These are phyloP conservation scores for Periophthalmodon schlosseri DNA, from an alignment of 2,113 vertebrate genomes.

Conservation along the genomic window DNA sequence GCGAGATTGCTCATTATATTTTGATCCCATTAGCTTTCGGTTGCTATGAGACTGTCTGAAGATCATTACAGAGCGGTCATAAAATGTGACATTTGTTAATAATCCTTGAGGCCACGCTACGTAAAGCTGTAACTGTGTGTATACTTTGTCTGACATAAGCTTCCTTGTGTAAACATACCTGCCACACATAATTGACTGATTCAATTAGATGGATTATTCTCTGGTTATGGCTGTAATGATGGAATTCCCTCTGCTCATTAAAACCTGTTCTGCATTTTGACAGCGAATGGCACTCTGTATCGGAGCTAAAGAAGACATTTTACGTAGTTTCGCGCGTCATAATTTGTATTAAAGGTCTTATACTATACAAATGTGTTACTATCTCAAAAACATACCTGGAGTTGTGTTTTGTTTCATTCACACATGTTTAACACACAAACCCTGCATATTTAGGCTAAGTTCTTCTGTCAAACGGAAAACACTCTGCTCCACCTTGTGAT, in stretches of 20 bases:
- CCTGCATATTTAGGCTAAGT: too few species aligned
- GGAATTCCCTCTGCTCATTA: conserved; percentile 11
- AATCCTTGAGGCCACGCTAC: conserved; percentile 4
- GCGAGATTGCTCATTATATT: conserved; percentile 1
- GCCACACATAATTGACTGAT: conserved; percentile 14
- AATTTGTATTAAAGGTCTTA: not conserved
- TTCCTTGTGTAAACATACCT: conserved; percentile 10
- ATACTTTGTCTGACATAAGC: conserved; percentile 24
- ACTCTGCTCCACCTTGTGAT: too few species aligned
- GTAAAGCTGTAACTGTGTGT: conserved; percentile 11
- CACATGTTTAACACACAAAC: too few species aligned
- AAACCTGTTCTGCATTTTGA: conserved; percentile 17
- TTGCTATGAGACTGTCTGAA: conserved; percentile 15
- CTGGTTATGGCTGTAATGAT: conserved; percentile 3
- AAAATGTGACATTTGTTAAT: conserved; percentile 21
- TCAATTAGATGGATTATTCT: not conserved
- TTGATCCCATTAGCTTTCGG: conserved; percentile 17
- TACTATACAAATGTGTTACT: too few species aligned
- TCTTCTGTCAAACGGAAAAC: too few species aligned
- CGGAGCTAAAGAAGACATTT: conserved; percentile 2
- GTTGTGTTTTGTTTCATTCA: too few species aligned
- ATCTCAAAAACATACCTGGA: too few species aligned
- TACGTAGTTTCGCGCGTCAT: conserved; percentile 5
- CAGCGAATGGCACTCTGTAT: not conserved
- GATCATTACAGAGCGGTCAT: conserved; percentile 18